A percentile compares a stretch with the other conserved stretches of the same genome.
These are phyloP conservation scores for Podotricha telesiphe DNA, from an alignment of 2,888 invertebrate genomes.

Conservation along the genomic window DNA sequence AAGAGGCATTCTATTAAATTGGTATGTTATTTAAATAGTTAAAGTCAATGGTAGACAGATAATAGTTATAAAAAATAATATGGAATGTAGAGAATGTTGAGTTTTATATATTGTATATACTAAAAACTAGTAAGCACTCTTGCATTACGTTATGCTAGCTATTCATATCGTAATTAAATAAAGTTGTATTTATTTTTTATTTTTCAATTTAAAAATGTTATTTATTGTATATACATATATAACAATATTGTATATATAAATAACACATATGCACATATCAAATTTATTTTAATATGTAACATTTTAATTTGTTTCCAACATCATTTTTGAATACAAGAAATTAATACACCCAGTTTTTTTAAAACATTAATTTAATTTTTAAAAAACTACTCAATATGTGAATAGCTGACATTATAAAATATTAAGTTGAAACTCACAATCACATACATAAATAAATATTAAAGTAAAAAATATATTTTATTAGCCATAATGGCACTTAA, in stretches of 20 bases:
- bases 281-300: no score
- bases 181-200: background rate
- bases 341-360: no score
- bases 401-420: background rate
- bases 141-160: background rate
- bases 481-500: constrained; percentile 7
- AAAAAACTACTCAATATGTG: no score
- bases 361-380: no score
- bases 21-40: background rate
- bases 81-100: background rate
- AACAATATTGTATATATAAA: no score
- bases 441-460: no score
- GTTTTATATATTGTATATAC: background rate
- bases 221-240: no score
- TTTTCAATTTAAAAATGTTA: background rate
- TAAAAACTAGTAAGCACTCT: background rate
- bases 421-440: no score
- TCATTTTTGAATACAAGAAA: no score
- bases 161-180: background rate
- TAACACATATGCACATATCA: no score
- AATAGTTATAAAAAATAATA: background rate
- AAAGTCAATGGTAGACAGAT: background rate
- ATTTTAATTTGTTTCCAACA: no score
- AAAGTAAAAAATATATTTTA: constrained; percentile 4
- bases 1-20: constrained; percentile 6